Percentiles rank a stretch among this genome's conserved stretches.
These are phyloP conservation scores for Drosophila gaucha DNA, from an alignment of 2,888 invertebrate species.

Conservation along the genomic window DNA sequence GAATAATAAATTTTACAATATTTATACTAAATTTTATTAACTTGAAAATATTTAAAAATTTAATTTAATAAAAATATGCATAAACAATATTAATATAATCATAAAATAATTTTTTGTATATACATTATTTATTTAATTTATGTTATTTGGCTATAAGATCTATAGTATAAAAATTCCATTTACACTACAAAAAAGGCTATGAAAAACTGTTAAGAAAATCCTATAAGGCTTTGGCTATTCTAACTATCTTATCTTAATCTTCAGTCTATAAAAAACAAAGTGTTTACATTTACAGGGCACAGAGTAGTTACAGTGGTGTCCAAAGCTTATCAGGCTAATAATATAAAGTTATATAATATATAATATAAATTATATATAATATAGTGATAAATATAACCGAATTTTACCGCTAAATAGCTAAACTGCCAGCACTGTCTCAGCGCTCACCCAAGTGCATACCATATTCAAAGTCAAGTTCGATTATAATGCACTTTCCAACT, in stretches of 20 bases:
- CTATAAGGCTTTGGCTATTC: neutral
- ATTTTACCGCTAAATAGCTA: neutral
- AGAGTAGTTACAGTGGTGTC: neutral
- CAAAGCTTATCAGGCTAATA: too few species aligned
- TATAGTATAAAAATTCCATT: too few species aligned
- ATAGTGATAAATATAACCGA: too few species aligned
- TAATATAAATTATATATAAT: too few species aligned
- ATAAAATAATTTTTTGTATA: neutral
- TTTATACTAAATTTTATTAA: neutral
- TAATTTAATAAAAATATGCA: too few species aligned
- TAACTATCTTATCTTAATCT: neutral
- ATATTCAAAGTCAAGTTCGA: slow-evolving; percentile 5
- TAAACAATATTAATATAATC: neutral
- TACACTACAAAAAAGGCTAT: too few species aligned
- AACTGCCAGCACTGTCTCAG: neutral
- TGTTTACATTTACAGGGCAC: neutral
- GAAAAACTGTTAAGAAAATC: neutral
- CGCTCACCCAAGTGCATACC: neutral
- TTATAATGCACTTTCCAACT: neutral
- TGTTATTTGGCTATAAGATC: too few species aligned
- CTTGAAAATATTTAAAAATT: too few species aligned
- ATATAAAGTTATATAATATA: too few species aligned
- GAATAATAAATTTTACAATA: neutral
- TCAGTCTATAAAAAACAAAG: neutral
- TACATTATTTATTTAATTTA: too few species aligned